Evolutionary conservation across 2,113 vertebrate species (phyloP).

Genomic region (Osmerus mordax): DNA sequence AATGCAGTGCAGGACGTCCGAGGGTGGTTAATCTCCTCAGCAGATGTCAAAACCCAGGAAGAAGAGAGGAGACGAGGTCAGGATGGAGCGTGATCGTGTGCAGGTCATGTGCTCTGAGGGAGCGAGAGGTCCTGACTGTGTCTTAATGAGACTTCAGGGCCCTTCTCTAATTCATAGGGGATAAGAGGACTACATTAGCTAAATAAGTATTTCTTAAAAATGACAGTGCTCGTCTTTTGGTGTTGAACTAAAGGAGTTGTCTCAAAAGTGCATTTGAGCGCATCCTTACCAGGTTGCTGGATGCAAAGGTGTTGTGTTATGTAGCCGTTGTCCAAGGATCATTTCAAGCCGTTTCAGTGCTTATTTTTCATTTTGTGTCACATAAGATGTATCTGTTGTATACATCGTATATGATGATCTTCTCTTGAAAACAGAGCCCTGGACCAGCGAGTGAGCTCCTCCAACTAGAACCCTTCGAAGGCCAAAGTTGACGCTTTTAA

Average conservation of each 20-base stretch:
- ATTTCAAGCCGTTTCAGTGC: background rate
- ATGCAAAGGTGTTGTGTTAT: too few species aligned
- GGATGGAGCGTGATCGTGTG: background rate
- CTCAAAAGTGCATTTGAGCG: too few species aligned
- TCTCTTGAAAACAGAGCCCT: slow-evolving; percentile 53
- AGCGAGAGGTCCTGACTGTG: too few species aligned
- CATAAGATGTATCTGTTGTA: background rate
- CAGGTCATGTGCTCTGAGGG: too few species aligned
- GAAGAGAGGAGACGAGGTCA: background rate
- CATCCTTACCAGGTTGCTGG: too few species aligned
- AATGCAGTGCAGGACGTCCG: slow-evolving; percentile 13
- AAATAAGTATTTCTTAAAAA: too few species aligned
- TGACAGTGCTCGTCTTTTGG: too few species aligned
- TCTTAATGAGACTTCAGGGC: too few species aligned
- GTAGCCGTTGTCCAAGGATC: too few species aligned
- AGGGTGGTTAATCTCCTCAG: slow-evolving; percentile 24
- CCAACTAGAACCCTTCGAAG: slow-evolving; percentile 41
- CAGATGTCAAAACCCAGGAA: slow-evolving; percentile 26
- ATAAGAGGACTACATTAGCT: too few species aligned
- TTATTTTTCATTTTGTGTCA: slow-evolving; percentile 8
- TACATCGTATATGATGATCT: slow-evolving; percentile 24
- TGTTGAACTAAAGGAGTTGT: too few species aligned
- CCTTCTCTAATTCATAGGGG: too few species aligned
- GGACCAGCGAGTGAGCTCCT: slow-evolving; percentile 62
- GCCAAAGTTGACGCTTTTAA: background rate